Evolutionary conservation across 2,888 invertebrate genomes (phyloP).

Genomic region (Drosophila cyrtoloma): DNA sequence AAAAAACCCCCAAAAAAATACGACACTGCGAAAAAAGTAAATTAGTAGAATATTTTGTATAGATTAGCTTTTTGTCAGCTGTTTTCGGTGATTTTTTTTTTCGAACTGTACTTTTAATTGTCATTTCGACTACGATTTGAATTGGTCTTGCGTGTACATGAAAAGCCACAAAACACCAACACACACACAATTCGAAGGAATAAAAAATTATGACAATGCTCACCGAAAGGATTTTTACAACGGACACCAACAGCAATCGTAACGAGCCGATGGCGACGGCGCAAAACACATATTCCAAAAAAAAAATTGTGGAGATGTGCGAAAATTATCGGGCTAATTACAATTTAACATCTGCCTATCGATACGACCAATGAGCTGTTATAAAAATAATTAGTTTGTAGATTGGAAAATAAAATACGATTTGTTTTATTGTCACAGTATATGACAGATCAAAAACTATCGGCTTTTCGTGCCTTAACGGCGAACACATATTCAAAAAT

Average conservation of each 20-base stretch:
- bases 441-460: not conserved
- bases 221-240: constrained; percentile 18
- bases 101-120: not conserved
- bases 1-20: not conserved
- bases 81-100: constrained; percentile 3
- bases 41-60: constrained; percentile 9
- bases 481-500: not conserved
- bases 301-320: not conserved
- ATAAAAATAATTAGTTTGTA: not conserved
- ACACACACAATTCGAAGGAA: not conserved
- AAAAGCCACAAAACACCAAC: not conserved
- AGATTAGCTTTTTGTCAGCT: constrained; percentile 24
- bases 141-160: not conserved
- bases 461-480: constrained; percentile 2
- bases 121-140: not conserved
- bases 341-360: constrained; percentile 12
- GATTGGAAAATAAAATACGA: constrained; percentile 5
- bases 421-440: not conserved
- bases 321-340: constrained; percentile 20
- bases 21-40: not conserved
- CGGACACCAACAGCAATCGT: constrained; percentile 13
- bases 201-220: not conserved
- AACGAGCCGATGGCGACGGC: constrained; percentile 26
- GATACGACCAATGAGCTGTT: constrained; percentile 9
- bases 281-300: constrained; percentile 20